Conservation (phyloP, 64 coral and sea anemone genomes). For the Montipora capricornis region DNA sequence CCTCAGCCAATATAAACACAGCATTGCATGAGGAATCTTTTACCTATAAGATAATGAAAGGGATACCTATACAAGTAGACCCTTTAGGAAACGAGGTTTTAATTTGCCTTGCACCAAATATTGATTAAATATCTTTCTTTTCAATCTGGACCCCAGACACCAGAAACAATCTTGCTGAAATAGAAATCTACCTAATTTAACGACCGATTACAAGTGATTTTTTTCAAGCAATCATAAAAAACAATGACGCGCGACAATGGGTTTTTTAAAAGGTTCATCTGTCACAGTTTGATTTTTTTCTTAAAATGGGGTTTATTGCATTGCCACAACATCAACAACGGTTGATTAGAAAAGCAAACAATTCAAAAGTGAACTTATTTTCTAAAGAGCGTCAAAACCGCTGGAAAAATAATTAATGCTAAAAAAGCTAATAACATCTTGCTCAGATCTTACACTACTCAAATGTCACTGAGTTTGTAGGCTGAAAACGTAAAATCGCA, state of each 20-base stretch:
- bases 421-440: background rate
- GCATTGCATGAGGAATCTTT: background rate
- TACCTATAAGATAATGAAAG: background rate
- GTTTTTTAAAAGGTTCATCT: background rate
- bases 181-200: background rate
- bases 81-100: background rate
- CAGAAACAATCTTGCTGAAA: background rate
- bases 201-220: background rate
- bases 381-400: background rate
- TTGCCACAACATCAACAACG: conserved; percentile 22
- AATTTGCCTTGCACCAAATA: background rate
- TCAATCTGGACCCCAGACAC: background rate
- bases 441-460: background rate
- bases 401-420: background rate
- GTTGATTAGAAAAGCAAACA: conserved; percentile 48
- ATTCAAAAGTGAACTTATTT: conserved; percentile 38
- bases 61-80: background rate
- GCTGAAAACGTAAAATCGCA: background rate
- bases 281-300: conserved; percentile 6
- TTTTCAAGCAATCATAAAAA: background rate
- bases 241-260: background rate
- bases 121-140: background rate
- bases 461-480: background rate
- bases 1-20: background rate
- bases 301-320: background rate